A percentile compares a stretch with the other conserved stretches of the same genome.
phyloP scores from a whole-genome alignment of 2,888 invertebrate genomes.

The Tortricodes alternella region DNA sequence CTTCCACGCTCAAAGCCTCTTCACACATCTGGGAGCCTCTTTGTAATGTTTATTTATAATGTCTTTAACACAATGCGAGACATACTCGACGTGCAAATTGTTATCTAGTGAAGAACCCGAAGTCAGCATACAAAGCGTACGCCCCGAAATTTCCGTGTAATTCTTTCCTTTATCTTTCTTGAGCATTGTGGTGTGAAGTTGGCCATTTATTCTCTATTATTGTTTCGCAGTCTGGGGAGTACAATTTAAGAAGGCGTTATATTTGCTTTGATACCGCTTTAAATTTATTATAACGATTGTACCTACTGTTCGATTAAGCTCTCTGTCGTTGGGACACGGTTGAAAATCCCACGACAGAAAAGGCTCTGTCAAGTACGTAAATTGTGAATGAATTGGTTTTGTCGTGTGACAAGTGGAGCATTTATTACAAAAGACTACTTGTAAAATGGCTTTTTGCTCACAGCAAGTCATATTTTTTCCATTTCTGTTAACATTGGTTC shows the following conservation, averaged over 20 bases:
- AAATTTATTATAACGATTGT: constrained; percentile 37
- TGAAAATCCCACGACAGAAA: constrained; percentile 3
- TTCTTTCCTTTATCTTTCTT: constrained; percentile 73
- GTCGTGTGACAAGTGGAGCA: constrained; percentile 71
- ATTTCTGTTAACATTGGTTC: constrained; percentile 26
- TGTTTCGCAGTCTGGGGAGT: constrained; percentile 67
- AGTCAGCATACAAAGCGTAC: constrained; percentile 62
- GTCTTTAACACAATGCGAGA: constrained; percentile 59
- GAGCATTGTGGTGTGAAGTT: constrained; percentile 70
- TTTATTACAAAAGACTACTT: constrained; percentile 47
- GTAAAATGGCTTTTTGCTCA: constrained; percentile 37
- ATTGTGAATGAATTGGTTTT: constrained; percentile 73
- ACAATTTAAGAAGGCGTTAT: constrained; percentile 66
- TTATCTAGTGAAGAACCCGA: constrained; percentile 64
- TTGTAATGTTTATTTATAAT: constrained; percentile 76
- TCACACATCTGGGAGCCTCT: constrained; percentile 68
- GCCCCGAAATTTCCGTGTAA: constrained; percentile 79
- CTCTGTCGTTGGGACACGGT: constrained; percentile 10
- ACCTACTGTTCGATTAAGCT: constrained; percentile 31
- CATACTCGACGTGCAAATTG: constrained; percentile 76
- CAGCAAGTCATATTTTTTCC: constrained; percentile 42
- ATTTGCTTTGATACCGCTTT: constrained; percentile 67
- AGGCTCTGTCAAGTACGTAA: constrained; percentile 45
- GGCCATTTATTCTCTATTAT: constrained; percentile 75
- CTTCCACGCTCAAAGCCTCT: constrained; percentile 48